phyloP scores from a whole-genome alignment of 2,797 vertebrate species.

The Melanotaenia nigrans region DNA sequence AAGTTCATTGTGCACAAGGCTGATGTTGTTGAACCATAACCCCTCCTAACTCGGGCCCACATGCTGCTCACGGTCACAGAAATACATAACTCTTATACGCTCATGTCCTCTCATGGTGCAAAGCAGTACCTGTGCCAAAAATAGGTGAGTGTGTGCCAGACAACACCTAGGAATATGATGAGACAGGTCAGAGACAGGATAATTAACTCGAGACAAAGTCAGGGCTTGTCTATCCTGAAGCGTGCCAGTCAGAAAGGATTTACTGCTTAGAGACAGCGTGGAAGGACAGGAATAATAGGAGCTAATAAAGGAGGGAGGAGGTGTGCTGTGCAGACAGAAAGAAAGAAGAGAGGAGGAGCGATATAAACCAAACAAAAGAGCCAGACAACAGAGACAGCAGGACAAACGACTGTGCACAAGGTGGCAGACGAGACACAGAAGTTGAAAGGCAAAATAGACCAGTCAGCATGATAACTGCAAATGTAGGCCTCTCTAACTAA shows the following conservation, averaged over 20 bases:
- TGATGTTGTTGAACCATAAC: conserved; percentile 20
- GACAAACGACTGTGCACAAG: conserved; percentile 57
- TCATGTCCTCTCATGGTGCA: not conserved
- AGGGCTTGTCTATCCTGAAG: conserved; percentile 42
- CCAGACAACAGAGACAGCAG: conserved; percentile 30
- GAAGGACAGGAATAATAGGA: conserved; percentile 49
- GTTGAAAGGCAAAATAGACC: not conserved
- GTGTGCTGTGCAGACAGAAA: not conserved
- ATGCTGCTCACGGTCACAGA: not conserved
- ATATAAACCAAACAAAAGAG: conserved; percentile 10
- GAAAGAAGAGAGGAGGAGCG: conserved; percentile 12
- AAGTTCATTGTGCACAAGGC: conserved; percentile 22
- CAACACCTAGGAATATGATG: conserved; percentile 29
- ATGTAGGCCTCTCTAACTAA: not conserved
- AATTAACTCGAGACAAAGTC: conserved; percentile 46
- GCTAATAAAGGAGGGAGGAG: conserved; percentile 36
- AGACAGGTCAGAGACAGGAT: conserved; percentile 71
- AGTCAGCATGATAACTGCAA: not conserved
- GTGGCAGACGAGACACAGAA: conserved; percentile 69
- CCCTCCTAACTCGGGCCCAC: conserved; percentile 11
- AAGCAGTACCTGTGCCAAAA: conserved; percentile 40
- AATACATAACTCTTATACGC: not conserved
- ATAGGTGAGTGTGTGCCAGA: conserved; percentile 48
- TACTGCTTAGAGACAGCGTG: conserved; percentile 42
- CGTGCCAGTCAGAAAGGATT: conserved; percentile 49